Evolutionary conservation across 2,113 vertebrate species (phyloP).

Genomic region (Lamprologus ornatipinnis): DNA sequence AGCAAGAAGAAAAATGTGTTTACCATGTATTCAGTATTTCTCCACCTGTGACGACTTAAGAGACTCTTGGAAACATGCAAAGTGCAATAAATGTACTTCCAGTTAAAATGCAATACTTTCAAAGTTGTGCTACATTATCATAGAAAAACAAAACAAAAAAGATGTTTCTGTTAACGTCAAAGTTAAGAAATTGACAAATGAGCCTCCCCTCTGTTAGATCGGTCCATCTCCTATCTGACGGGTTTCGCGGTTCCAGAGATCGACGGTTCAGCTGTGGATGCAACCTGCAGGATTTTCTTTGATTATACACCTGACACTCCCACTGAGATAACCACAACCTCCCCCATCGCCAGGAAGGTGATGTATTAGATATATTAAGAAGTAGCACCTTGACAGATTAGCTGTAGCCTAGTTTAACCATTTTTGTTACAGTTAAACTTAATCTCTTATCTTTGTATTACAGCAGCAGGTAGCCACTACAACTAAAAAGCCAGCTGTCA

Average conservation of each 20-base stretch:
- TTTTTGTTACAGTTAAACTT: neutral
- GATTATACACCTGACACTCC: neutral
- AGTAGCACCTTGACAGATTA: neutral
- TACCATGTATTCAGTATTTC: neutral
- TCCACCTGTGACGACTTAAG: neutral
- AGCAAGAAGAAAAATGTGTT: accelerated
- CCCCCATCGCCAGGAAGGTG: neutral
- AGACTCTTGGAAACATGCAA: neutral
- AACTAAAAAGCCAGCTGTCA: neutral
- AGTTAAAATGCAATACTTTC: neutral
- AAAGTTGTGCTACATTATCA: neutral
- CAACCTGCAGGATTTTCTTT: neutral
- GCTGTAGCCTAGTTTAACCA: neutral
- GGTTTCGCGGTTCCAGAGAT: slow-evolving; percentile 16
- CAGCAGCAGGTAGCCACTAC: neutral
- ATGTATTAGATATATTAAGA: neutral
- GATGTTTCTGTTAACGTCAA: neutral
- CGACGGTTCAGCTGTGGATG: slow-evolving; percentile 36
- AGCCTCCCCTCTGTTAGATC: neutral
- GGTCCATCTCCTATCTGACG: neutral
- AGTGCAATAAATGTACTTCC: neutral
- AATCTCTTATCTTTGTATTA: neutral
- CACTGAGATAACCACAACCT: neutral
- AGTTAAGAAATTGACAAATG: neutral
- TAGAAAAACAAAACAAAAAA: neutral